Conservation (phyloP, 1,140 invertebrate genomes). For the Augochlora pura region DNA sequence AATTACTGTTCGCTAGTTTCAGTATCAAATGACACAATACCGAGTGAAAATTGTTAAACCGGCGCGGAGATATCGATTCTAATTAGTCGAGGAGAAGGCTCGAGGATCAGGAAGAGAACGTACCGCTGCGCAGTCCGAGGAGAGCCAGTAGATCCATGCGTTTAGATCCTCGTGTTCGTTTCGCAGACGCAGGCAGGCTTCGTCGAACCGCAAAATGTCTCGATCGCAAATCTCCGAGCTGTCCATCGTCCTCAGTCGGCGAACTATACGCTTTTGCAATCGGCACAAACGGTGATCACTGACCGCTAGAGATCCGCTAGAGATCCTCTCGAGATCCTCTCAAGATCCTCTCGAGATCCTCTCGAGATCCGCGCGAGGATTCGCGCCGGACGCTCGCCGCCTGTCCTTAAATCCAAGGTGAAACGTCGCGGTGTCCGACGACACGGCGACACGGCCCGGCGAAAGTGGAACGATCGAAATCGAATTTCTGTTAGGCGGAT, state of each 20-base stretch:
- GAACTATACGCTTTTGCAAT: too few relatives aligned
- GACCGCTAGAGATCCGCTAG: too few relatives aligned
- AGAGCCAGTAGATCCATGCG: constrained; percentile 81
- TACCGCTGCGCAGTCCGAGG: constrained; percentile 83
- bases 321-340: background rate
- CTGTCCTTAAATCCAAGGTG: constrained; percentile 31
- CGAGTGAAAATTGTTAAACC: too few relatives aligned
- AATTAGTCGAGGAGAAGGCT: background rate
- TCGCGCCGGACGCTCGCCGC: background rate
- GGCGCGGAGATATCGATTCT: too few relatives aligned
- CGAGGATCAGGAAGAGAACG: constrained; percentile 53
- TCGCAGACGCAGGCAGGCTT: constrained; percentile 81
- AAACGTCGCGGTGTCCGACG: background rate
- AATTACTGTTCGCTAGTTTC: too few relatives aligned
- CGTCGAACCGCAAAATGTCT: constrained; percentile 79
- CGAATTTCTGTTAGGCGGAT: background rate
- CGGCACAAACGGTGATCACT: too few relatives aligned
- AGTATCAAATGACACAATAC: too few relatives aligned
- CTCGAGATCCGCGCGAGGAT: constrained; percentile 9
- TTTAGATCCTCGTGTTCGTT: constrained; percentile 66
- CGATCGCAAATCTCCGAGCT: constrained; percentile 57
- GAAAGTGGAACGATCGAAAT: constrained; percentile 25
- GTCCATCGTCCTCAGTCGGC: background rate
- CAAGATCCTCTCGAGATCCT: background rate
- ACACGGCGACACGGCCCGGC: too few relatives aligned